Conservation (phyloP, 2,113 vertebrate species). For the Nanorana parkeri region DNA sequence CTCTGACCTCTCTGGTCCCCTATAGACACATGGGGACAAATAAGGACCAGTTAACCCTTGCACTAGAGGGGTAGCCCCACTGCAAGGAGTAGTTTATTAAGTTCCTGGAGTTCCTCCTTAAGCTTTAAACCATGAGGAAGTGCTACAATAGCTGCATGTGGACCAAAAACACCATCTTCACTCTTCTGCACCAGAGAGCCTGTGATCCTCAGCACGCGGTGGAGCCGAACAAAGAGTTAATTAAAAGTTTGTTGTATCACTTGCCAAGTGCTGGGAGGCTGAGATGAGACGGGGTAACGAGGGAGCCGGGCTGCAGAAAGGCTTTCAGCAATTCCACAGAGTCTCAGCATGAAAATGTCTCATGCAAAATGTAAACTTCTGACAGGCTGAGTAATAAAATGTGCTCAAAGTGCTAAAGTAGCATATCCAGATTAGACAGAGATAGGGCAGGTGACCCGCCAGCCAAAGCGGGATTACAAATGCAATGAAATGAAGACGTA, state of each 20-base stretch:
- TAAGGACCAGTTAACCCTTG: no score
- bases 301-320: not conserved
- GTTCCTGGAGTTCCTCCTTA: no score
- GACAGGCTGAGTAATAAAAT: constrained; percentile 14
- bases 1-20: no score
- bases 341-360: constrained; percentile 13
- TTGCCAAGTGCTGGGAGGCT: not conserved
- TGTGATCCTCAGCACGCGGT: not conserved
- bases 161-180: no score
- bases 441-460: not conserved
- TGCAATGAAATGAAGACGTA: not conserved
- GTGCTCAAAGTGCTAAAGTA: constrained; percentile 12
- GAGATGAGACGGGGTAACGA: not conserved
- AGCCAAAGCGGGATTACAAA: not conserved
- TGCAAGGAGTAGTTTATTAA: no score
- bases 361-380: constrained; percentile 34
- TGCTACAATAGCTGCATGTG: no score
- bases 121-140: no score
- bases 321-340: constrained; percentile 23
- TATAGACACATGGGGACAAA: no score
- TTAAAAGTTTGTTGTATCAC: constrained; percentile 9
- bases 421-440: not conserved
- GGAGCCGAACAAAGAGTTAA: constrained; percentile 1
- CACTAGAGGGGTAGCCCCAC: no score
- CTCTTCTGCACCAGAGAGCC: no score